Conservation (phyloP, 2,113 vertebrate species). For the Gorsachius goisagi region DNA sequence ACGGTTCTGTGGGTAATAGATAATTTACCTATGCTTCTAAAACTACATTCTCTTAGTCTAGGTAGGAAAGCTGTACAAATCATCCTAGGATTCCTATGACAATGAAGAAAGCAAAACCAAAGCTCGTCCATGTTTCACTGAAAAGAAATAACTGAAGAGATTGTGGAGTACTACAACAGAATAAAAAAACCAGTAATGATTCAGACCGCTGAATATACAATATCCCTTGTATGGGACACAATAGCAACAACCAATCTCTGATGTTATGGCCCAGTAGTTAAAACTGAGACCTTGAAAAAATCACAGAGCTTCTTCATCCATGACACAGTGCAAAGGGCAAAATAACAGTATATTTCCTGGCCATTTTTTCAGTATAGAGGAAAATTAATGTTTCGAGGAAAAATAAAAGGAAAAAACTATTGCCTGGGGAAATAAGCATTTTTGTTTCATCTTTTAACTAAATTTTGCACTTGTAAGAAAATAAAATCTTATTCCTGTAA, state of each 20-base stretch:
- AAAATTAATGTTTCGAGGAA: neutral
- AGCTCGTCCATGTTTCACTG: neutral
- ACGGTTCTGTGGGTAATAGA: neutral
- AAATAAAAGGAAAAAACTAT: neutral
- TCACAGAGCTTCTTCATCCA: neutral
- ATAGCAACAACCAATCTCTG: neutral
- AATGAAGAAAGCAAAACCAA: neutral
- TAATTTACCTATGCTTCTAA: neutral
- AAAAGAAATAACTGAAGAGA: neutral
- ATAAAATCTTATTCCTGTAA: neutral
- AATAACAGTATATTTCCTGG: neutral
- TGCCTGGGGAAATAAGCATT: neutral
- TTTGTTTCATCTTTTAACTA: neutral
- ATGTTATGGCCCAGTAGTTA: neutral
- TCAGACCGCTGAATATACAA: neutral
- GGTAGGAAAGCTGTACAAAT: neutral
- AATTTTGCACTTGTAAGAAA: neutral
- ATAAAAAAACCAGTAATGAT: neutral
- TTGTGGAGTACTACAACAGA: neutral
- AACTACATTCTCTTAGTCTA: neutral
- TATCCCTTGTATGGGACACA: neutral
- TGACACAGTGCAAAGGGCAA: conserved; percentile 1
- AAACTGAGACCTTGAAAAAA: neutral
- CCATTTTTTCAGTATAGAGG: neutral
- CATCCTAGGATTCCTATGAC: neutral